phyloP scores from a whole-genome alignment of 2,888 invertebrate species.

The Nomada fucata region DNA sequence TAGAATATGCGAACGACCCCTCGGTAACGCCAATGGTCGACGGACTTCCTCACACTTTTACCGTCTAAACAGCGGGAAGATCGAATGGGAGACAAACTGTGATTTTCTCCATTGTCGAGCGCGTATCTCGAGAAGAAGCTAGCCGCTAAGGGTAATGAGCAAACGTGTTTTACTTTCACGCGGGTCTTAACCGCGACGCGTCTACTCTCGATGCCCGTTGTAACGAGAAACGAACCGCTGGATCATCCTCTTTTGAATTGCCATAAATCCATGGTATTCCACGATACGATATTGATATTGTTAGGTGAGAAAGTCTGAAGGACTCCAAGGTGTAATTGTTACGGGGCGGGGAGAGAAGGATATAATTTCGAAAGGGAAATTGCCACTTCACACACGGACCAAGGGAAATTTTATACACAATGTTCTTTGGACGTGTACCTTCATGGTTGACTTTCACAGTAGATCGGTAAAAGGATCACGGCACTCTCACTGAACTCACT shows the following conservation, averaged over 20 bases:
- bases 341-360: background rate
- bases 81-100: background rate
- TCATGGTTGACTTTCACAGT: slow-evolving; percentile 81
- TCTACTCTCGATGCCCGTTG: background rate
- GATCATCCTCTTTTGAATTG: background rate
- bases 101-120: slow-evolving; percentile 48
- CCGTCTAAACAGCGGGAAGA: slow-evolving; percentile 15
- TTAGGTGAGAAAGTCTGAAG: background rate
- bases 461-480: slow-evolving; percentile 79
- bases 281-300: background rate
- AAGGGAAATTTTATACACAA: slow-evolving; percentile 15
- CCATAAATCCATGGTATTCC: background rate
- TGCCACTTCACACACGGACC: slow-evolving; percentile 50
- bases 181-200: slow-evolving; percentile 46
- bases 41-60: slow-evolving; percentile 38
- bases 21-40: slow-evolving; percentile 12
- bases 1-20: background rate
- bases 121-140: slow-evolving; percentile 16
- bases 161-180: slow-evolving; percentile 77
- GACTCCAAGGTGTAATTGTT: background rate
- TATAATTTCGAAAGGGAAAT: background rate
- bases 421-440: slow-evolving; percentile 73
- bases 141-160: slow-evolving; percentile 71
- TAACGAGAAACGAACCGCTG: background rate
- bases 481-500: slow-evolving; percentile 84